phyloP scores from a whole-genome alignment of 23 tunicate genomes.

The Clavelina lepadiformis region DNA sequence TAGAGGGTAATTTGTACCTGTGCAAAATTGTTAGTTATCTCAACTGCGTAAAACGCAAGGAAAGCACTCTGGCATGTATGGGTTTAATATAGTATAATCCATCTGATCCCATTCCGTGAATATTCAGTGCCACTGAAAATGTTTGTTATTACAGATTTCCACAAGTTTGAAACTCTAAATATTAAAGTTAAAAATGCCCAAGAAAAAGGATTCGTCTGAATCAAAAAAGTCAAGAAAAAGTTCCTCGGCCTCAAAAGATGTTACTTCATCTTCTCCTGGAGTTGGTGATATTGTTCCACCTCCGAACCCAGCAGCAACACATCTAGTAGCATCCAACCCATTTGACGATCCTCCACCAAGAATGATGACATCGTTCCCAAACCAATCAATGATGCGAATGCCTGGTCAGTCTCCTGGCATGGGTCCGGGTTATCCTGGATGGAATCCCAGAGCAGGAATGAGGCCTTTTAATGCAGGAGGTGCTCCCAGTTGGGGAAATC shows the following conservation, averaged over 20 bases:
- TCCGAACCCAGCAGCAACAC: slow-evolving; percentile 79
- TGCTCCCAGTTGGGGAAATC: slow-evolving; percentile 8
- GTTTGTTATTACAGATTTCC: too few species aligned
- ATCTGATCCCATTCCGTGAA: too few species aligned
- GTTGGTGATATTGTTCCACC: slow-evolving; percentile 60
- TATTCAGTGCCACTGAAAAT: too few species aligned
- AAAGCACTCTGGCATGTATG: too few species aligned
- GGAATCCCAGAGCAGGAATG: slow-evolving; percentile 34
- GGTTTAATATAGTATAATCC: too few species aligned
- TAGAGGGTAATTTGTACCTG: too few species aligned
- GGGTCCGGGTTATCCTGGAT: slow-evolving; percentile 41
- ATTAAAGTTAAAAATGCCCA: slow-evolving; percentile 29
- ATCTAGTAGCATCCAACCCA: slow-evolving; percentile 87
- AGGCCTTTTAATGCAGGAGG: slow-evolving; percentile 27
- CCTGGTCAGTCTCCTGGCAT: slow-evolving; percentile 9
- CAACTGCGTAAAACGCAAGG: too few species aligned
- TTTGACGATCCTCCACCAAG: slow-evolving; percentile 82
- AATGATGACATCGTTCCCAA: slow-evolving; percentile 20
- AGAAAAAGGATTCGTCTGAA: slow-evolving; percentile 39
- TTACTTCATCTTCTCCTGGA: slow-evolving; percentile 40
- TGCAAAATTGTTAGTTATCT: too few species aligned
- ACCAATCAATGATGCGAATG: slow-evolving; percentile 52
- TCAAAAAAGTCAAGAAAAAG: slow-evolving; percentile 49
- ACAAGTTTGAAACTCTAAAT: too few species aligned
- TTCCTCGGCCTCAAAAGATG: slow-evolving; percentile 55